Percentiles rank a stretch among this genome's conserved stretches.
Evolutionary conservation across 2,113 vertebrate species (phyloP).

Genomic region (Thoracochromis brauschi): DNA sequence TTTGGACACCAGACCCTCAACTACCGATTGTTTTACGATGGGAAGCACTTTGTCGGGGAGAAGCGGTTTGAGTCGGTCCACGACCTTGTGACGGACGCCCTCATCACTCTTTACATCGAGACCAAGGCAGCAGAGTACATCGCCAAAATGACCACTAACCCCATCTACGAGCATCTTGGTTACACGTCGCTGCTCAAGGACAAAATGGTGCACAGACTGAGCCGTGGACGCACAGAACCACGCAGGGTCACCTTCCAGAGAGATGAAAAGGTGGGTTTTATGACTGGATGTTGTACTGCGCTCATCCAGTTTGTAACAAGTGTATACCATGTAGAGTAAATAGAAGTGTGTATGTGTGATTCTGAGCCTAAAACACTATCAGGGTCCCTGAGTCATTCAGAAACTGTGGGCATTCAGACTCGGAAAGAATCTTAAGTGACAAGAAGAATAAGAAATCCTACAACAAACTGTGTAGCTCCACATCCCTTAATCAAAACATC

Average conservation of each 20-base stretch:
- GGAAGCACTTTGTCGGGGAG: conserved; percentile 96
- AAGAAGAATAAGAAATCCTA: neutral
- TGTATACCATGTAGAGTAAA: neutral
- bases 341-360: neutral
- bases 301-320: neutral
- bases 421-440: neutral
- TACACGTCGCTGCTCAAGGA: conserved; percentile 91
- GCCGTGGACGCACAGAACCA: conserved; percentile 77
- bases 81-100: conserved; percentile 93
- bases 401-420: neutral
- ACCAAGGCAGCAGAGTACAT: conserved; percentile 97
- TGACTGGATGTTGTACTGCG: neutral
- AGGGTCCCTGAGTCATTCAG: neutral
- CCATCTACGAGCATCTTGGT: conserved; percentile 94
- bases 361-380: neutral
- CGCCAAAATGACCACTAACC: conserved; percentile 97
- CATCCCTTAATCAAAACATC: neutral
- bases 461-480: neutral
- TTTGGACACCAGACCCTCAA: conserved; percentile 94
- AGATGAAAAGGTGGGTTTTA: conserved; percentile 83
- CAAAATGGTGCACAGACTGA: conserved; percentile 83
- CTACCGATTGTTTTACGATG: conserved; percentile 95
- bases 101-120: conserved; percentile 97
- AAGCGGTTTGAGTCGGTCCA: conserved; percentile 96
- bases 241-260: conserved; percentile 81